Base-by-base conservation (phyloP, 2,797 vertebrate genomes). In the Serranus cabrilla region DNA sequence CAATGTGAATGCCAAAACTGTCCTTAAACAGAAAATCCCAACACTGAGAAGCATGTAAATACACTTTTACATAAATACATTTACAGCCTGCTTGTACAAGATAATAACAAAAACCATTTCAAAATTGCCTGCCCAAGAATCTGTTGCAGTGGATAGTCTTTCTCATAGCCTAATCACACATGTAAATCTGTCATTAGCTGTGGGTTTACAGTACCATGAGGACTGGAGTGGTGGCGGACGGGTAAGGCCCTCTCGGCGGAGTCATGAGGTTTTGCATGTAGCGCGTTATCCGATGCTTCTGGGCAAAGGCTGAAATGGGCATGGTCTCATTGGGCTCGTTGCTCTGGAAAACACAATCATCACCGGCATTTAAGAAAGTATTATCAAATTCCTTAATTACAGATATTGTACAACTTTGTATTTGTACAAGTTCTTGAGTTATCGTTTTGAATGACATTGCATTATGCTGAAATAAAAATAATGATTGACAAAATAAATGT, bases 241-340 rank as follows among this genome's bases (percentile, higher is more conserved):
- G 92, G 73, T 98, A 99, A 13, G 94, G 89, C 78, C 95, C 92
- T 71, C 97, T 95, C 13, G 98, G 97, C 10, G 98, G 97, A 61
- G 97, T 99, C 94, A 97, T 93, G 77, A 98, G 95, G 91, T 91
- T 94, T 67, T 95, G 95, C 74, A 96, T 87, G 84, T 89, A 98
- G 64, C 97, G 95, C 4, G 96, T 95, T 6, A 98, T 96, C 40
- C 98, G 95, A 49, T 98, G 98, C 88, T 99, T 99, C 91, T 99
- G 98, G 70, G 97, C 98, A 70, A 99, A 99, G 83, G 98, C 97
- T 81, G 98, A 95, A 73, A 99, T 99, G 52, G 98, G 98, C 98
- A 99, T 99, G 2, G 98, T 99, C 90, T 99, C 98, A 39, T 97
- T 97, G 85, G 98, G 97, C 82, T 99, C 97, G 0, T 98, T 99